Conservation (phyloP, 2,888 invertebrate species). For the Leptinotarsa juncta region DNA sequence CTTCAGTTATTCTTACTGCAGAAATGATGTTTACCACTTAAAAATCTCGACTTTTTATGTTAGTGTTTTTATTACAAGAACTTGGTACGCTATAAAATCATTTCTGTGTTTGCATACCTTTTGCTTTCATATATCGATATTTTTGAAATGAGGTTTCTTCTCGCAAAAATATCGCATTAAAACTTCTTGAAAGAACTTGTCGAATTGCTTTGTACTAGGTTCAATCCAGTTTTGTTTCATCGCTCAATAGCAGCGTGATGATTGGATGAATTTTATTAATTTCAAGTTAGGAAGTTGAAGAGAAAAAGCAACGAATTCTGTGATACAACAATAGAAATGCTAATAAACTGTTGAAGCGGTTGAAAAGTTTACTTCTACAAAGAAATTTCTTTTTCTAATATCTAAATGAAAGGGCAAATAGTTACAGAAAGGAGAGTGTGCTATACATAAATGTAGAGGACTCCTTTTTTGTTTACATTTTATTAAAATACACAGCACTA, state of each 20-base stretch:
- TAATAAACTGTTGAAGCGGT: no score
- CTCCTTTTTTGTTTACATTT: no score
- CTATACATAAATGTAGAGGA: no score
- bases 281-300: no score
- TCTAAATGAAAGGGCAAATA: no score
- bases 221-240: not conserved
- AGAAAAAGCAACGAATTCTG: no score
- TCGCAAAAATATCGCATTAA: not conserved
- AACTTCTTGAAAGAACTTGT: not conserved
- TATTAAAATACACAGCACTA: no score
- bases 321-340: no score
- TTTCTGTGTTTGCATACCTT: not conserved
- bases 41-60: not conserved
- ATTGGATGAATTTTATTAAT: no score
- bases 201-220: not conserved
- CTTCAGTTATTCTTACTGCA: not conserved
- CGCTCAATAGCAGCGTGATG: not conserved
- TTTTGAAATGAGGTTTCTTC: not conserved
- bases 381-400: no score
- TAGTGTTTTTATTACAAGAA: not conserved
- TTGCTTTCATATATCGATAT: not conserved
- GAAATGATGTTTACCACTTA: constrained; percentile 4
- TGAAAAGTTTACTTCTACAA: no score
- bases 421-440: no score
- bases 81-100: not conserved